Evolutionary conservation across 2,113 vertebrate genomes (phyloP).

Genomic region (Clarias gariepinus): DNA sequence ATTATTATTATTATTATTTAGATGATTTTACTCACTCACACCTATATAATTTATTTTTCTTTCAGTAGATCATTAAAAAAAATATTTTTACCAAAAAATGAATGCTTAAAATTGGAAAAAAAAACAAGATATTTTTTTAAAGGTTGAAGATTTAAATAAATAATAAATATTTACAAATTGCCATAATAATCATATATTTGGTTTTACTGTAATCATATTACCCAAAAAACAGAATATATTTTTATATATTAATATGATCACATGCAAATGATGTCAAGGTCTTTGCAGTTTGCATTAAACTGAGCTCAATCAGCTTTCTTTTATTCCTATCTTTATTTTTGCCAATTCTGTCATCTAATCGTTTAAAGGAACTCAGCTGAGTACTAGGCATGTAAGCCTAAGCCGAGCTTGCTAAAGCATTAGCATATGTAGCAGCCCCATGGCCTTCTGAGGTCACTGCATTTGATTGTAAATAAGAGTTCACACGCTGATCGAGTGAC

Average conservation of each 20-base stretch:
- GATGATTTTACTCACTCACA: neutral
- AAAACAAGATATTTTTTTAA: neutral
- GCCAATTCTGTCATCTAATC: neutral
- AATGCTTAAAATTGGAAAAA: neutral
- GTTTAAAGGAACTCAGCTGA: neutral
- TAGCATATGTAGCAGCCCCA: slow-evolving; percentile 43
- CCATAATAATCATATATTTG: neutral
- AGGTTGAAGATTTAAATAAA: neutral
- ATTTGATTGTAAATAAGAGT: slow-evolving; percentile 85
- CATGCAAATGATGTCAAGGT: neutral
- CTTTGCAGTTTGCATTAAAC: neutral
- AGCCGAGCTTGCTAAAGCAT: slow-evolving; percentile 14
- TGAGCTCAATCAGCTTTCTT: neutral
- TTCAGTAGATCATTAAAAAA: neutral
- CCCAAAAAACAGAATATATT: neutral
- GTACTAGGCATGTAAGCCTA: neutral
- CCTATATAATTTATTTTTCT: neutral
- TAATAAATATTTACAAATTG: neutral
- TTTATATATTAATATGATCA: neutral
- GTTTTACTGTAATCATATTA: neutral
- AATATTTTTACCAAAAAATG: neutral
- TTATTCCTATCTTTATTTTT: neutral
- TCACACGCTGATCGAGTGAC: slow-evolving; percentile 90
- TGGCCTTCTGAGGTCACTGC: slow-evolving; percentile 66
- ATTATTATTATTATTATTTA: neutral